Conservation (phyloP, 2,888 invertebrate species). For the Melipona beecheii region DNA sequence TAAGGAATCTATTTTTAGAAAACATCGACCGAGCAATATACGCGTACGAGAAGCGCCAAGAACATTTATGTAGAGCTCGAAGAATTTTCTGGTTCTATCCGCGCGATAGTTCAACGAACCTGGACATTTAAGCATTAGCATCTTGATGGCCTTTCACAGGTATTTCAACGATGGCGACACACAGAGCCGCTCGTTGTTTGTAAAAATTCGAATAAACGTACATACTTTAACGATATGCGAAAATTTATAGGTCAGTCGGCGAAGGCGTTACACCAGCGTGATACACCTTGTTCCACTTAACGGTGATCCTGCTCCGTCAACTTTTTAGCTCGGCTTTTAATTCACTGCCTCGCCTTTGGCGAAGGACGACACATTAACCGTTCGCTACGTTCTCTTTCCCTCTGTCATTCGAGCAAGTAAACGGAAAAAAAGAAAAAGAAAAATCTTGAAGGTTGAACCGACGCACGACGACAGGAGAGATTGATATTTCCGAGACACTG, state of each 20-base stretch:
- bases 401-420: neutral
- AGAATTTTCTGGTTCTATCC: neutral
- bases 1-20: too few relatives aligned
- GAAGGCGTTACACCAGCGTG: slow-evolving; percentile 34
- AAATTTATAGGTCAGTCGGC: slow-evolving; percentile 60
- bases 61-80: neutral
- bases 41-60: neutral
- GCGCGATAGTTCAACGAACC: slow-evolving; percentile 8
- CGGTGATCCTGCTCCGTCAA: slow-evolving; percentile 70
- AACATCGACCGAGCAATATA: neutral
- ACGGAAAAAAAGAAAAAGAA: neutral
- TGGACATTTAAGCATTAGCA: neutral
- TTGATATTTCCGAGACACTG: neutral
- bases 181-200: neutral
- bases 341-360: slow-evolving; percentile 64
- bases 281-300: slow-evolving; percentile 64
- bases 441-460: neutral
- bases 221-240: slow-evolving; percentile 6
- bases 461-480: neutral
- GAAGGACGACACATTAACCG: slow-evolving; percentile 44
- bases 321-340: slow-evolving; percentile 69
- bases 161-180: too few relatives aligned
- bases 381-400: slow-evolving; percentile 27
- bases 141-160: neutral
- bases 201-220: slow-evolving; percentile 1